phyloP scores from a whole-genome alignment of 53 echinoderm and acorn worm species.

The Pentamera pediparva region DNA sequence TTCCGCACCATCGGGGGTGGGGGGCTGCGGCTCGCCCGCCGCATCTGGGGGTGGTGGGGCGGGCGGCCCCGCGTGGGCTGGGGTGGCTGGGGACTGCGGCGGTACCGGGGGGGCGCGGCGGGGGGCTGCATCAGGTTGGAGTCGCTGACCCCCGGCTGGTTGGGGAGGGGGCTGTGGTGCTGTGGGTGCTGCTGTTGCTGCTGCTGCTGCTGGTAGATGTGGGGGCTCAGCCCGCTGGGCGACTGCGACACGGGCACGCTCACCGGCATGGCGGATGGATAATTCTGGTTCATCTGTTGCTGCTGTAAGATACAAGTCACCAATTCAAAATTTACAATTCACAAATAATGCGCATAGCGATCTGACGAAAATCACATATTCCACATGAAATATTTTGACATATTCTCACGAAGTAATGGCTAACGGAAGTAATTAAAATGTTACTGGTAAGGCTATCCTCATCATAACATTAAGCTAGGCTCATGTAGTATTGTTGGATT shows the following conservation, averaged over 20 bases:
- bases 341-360: too few species aligned
- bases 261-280: constrained; percentile 87
- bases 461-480: too few species aligned
- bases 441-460: too few species aligned
- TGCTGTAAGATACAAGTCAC: background rate
- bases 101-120: constrained; percentile 60
- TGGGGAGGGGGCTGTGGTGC: constrained; percentile 51
- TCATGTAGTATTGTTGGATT: too few species aligned
- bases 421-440: too few species aligned
- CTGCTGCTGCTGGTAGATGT: constrained; percentile 42
- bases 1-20: constrained; percentile 47
- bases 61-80: too few species aligned
- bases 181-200: constrained; percentile 60
- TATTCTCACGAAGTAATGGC: too few species aligned
- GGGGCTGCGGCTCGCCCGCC: constrained; percentile 51
- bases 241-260: constrained; percentile 68
- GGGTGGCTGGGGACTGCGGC: constrained; percentile 77
- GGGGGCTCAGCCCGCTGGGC: constrained; percentile 43
- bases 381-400: too few species aligned
- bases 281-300: constrained; percentile 49
- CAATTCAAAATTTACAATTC: background rate
- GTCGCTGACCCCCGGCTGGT: constrained; percentile 61
- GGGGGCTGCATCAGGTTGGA: constrained; percentile 92
- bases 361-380: too few species aligned
- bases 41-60: too few species aligned